phyloP scores from a whole-genome alignment of 1,140 invertebrate species.

The Aporrectodea caliginosa region DNA sequence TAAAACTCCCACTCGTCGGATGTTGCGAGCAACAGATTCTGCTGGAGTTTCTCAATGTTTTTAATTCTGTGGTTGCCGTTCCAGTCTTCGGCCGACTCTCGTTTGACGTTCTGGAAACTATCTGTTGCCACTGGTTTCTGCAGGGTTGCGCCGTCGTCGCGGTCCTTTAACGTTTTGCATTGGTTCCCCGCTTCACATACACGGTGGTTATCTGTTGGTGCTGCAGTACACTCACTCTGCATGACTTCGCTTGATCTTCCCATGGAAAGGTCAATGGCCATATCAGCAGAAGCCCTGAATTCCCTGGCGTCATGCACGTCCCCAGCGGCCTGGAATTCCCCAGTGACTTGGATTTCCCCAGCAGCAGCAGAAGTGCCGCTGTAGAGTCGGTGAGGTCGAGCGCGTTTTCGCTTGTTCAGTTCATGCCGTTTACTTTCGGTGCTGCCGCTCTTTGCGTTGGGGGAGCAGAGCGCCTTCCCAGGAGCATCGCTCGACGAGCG shows the following conservation, averaged over 20 bases:
- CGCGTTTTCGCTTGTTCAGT: slow-evolving; percentile 14
- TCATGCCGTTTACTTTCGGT: background rate
- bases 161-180: background rate
- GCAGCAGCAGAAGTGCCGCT: background rate
- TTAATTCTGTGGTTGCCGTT: background rate
- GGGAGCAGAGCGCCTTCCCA: background rate
- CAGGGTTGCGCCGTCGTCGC: background rate
- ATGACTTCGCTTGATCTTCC: background rate
- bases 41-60: background rate
- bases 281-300: background rate
- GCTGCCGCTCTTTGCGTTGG: background rate
- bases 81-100: background rate
- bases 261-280: background rate
- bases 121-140: background rate
- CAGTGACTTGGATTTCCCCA: background rate
- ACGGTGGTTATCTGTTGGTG: too few relatives aligned
- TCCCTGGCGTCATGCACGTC: background rate
- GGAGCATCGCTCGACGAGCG: background rate
- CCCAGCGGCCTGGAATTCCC: background rate
- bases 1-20: background rate
- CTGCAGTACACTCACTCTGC: background rate
- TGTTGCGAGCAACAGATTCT: background rate
- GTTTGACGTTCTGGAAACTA: too few relatives aligned
- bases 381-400: slow-evolving; percentile 11
- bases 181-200: background rate